Base-by-base conservation (phyloP, 1,140 invertebrate genomes). In the Achatina immaculata region DNA sequence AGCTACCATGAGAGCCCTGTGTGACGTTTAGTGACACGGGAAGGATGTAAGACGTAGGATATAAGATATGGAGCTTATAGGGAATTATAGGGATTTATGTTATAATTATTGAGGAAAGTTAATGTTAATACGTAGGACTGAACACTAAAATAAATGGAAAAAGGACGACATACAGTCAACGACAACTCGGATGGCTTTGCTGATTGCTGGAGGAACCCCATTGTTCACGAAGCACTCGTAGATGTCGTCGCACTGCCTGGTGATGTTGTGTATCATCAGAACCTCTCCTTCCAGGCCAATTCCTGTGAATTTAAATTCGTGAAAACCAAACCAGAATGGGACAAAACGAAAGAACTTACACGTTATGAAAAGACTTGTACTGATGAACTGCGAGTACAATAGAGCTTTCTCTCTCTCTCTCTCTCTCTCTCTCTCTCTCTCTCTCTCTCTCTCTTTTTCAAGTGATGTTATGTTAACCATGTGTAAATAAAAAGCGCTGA, bases 131-230 rank as follows among this genome's bases (percentile, higher is more conserved):
- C n/a, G n/a, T n/a, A n/a, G n/a, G n/a, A n/a, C n/a, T n/a, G n/a
- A n/a, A n/a, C n/a, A n/a, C n/a, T n/a, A n/a, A n/a, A n/a, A n/a
- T n/a, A n/a, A n/a, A n/a, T n/a, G n/a, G n/a, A n/a, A n/a, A n/a
- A n/a, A n/a, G n/a, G n/a, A n/a, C n/a, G n/a, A n/a, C n/a, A n/a
- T 83, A 90, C 89, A 91, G 76, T 90, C 81, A 38, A 91, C 89
- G 34, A 81, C 82, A 1, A 91, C 86, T 73, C 82, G 85, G n/a
- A 91, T 89, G 79, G 85, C 80, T 38, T 86, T 84, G 78, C 80
- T 87, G 62, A 87, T 86, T 21, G 85, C 80, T 65, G 89, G 86
- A 21, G 86, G 83, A 14, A 90, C 86, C 0, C 84, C 86, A 78
- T 90, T 90, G 81, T 84, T 85, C 9, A 89, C 90, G 40, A 83